phyloP scores from a whole-genome alignment of 1,140 invertebrate species.

The Pectinophora gossypiella region DNA sequence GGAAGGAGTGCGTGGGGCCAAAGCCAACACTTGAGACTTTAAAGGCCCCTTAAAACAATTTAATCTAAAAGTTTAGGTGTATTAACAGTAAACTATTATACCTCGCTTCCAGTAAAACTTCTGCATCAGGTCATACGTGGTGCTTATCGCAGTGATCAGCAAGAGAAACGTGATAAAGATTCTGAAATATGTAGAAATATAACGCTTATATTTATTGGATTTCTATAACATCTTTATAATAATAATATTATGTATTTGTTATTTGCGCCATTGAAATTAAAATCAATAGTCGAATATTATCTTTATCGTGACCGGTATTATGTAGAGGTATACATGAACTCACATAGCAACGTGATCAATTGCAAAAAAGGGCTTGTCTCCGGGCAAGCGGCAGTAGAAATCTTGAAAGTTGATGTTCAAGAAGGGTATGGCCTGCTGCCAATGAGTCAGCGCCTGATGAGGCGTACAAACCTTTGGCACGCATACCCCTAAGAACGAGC shows the following conservation, averaged over 20 bases:
- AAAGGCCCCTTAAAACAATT: too few relatives aligned
- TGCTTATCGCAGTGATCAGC: slow-evolving; percentile 24
- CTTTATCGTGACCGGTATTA: too few relatives aligned
- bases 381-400: slow-evolving; percentile 29
- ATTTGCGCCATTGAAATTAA: too few relatives aligned
- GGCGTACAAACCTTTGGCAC: slow-evolving; percentile 25
- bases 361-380: slow-evolving; percentile 29
- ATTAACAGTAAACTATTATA: too few relatives aligned
- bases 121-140: slow-evolving; percentile 30
- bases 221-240: too few relatives aligned
- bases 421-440: slow-evolving; percentile 12
- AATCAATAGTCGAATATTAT: too few relatives aligned
- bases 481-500: slow-evolving; percentile 15
- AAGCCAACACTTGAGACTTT: too few relatives aligned
- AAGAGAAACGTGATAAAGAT: slow-evolving; percentile 25
- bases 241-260: too few relatives aligned
- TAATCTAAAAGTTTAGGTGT: too few relatives aligned
- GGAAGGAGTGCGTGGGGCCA: too few relatives aligned
- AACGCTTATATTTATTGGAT: too few relatives aligned
- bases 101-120: slow-evolving; percentile 19
- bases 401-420: slow-evolving; percentile 23
- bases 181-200: slow-evolving; percentile 28
- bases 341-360: slow-evolving; percentile 36
- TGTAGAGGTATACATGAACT: too few relatives aligned
- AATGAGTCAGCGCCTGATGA: slow-evolving; percentile 16